Conservation (phyloP, 2,888 invertebrate species). For the Polylopha cassiicola region DNA sequence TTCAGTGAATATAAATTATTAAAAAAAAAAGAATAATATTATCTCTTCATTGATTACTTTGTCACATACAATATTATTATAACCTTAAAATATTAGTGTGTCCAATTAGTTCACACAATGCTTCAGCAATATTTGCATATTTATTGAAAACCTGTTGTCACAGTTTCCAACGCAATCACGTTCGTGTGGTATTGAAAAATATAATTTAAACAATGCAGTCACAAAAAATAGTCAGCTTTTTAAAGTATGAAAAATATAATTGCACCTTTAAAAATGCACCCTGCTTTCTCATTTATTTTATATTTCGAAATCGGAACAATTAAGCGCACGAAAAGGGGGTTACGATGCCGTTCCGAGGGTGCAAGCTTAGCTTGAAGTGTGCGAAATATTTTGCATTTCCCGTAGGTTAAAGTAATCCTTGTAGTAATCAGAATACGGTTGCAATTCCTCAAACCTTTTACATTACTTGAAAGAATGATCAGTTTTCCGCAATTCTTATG, state of each 20-base stretch:
- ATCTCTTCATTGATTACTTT: constrained; percentile 37
- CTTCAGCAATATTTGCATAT: constrained; percentile 46
- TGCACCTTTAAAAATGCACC: constrained; percentile 53
- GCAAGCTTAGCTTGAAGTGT: constrained; percentile 53
- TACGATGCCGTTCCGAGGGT: constrained; percentile 52
- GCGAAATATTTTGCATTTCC: constrained; percentile 39
- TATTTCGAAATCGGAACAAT: constrained; percentile 70
- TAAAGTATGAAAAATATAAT: constrained; percentile 14
- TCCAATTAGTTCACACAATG: constrained; percentile 48
- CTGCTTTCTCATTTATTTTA: constrained; percentile 49
- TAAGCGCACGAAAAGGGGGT: constrained; percentile 59
- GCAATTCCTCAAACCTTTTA: constrained; percentile 19
- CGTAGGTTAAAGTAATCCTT: constrained; percentile 23
- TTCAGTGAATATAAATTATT: no score
- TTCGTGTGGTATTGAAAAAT: constrained; percentile 3
- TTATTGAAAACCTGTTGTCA: constrained; percentile 37
- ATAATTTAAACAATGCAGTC: constrained; percentile 3
- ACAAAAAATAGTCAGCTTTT: background rate
- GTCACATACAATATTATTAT: constrained; percentile 37
- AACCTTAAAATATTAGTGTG: constrained; percentile 39
- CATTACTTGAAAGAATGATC: constrained; percentile 36
- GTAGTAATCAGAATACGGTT: constrained; percentile 35
- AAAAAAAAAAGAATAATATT: constrained; percentile 27
- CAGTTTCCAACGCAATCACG: constrained; percentile 26
- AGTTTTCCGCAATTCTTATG: constrained; percentile 51